A percentile compares a stretch with the other conserved stretches of the same genome.
Conservation (phyloP, 2,888 invertebrate species). For the Augochlorella aurata region DNA sequence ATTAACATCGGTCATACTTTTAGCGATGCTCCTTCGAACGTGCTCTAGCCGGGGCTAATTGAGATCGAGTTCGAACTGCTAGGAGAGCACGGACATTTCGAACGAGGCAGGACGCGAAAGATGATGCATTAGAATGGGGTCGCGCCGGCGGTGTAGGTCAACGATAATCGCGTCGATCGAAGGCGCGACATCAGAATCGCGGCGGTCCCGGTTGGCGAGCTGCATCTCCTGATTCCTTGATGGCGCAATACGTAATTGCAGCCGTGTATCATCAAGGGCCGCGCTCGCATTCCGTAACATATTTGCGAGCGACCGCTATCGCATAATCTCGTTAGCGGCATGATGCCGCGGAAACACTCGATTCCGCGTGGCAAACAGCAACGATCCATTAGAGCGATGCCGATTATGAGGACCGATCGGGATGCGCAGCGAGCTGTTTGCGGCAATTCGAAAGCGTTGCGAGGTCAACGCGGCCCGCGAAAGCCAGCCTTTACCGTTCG, state of each 20-base stretch:
- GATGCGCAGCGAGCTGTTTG: slow-evolving; percentile 23
- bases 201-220: neutral
- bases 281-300: slow-evolving; percentile 30
- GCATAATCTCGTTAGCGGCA: slow-evolving; percentile 59
- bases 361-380: slow-evolving; percentile 55
- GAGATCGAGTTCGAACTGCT: neutral
- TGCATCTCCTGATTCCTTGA: slow-evolving; percentile 18
- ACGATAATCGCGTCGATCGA: neutral
- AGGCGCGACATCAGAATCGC: neutral
- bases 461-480: slow-evolving; percentile 21
- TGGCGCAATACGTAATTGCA: slow-evolving; percentile 9
- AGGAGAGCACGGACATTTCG: neutral
- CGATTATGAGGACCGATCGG: slow-evolving; percentile 45
- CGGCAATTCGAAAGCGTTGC: slow-evolving; percentile 45
- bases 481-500: slow-evolving; percentile 31
- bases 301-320: slow-evolving; percentile 51
- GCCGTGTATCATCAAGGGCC: slow-evolving; percentile 25
- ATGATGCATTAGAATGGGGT: neutral
- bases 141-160: neutral
- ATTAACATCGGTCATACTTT: too few species aligned
- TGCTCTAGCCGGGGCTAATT: neutral
- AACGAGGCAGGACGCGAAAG: neutral
- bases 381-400: slow-evolving; percentile 58
- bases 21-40: too few species aligned
- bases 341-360: slow-evolving; percentile 46